phyloP scores from a whole-genome alignment of 2,113 vertebrate genomes.

The Dipodomys merriami region DNA sequence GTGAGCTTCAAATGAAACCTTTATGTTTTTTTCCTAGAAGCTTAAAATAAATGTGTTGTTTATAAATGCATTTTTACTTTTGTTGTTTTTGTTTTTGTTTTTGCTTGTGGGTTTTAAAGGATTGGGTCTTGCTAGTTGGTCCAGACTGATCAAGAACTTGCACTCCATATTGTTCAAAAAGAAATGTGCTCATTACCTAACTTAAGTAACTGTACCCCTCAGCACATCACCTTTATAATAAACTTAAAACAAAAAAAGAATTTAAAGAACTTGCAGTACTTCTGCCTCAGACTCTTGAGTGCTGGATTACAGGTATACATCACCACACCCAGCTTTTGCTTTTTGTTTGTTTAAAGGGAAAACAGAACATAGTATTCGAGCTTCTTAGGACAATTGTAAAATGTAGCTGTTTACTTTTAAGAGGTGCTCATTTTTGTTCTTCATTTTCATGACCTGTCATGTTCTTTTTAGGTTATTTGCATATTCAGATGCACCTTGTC shows the following conservation, averaged over 20 bases:
- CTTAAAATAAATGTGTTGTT: slow-evolving; percentile 47
- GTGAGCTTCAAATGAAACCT: background rate
- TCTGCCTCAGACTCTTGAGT: background rate
- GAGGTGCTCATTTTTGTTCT: background rate
- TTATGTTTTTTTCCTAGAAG: background rate
- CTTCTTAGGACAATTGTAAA: background rate
- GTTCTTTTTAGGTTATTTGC: slow-evolving; percentile 86
- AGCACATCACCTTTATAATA: no score
- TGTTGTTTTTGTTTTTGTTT: no score
- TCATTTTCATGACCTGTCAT: slow-evolving; percentile 32
- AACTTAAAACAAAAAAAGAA: no score
- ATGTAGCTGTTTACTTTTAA: rapidly evolving
- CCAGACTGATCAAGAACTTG: background rate
- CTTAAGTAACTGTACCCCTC: no score
- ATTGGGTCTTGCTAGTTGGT: background rate
- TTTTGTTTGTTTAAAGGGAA: background rate
- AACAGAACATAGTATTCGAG: background rate
- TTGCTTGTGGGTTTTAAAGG: background rate
- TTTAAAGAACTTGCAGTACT: background rate
- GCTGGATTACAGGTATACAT: background rate
- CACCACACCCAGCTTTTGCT: background rate
- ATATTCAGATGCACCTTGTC: slow-evolving; percentile 91
- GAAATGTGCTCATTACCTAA: no score
- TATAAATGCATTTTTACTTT: background rate
- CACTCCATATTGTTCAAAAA: no score